Evolutionary conservation across 2,797 vertebrate genomes (phyloP), one percentile per base, ranked within the genome.

Genomic region (Heliangelus exortis): DNA sequence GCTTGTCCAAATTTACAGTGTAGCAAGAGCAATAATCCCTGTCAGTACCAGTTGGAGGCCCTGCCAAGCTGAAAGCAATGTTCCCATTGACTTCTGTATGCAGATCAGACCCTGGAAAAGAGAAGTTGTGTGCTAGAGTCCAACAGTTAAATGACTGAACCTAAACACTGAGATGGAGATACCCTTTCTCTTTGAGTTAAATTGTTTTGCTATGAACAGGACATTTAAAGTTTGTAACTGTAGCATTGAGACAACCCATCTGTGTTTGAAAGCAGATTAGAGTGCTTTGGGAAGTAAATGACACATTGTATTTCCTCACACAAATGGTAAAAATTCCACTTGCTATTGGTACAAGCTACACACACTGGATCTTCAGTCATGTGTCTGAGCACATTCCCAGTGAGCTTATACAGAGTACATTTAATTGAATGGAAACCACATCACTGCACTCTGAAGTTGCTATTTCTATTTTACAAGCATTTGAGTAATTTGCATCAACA

Each of bases 261-360:
- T 84, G 71, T 54, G 47, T 59, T 90, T 84, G 78, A 93, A 89
- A 83, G 78, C 65, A 91, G 66, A 89, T 88, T 69, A 81, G 43
- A 69, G 55, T 16, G 14, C 7, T 0, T 4, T 65, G 65, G 45
- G 81, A 93, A 85, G 79, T 76, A 82, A 94, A 84, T 16, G 59
- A 84, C 87, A 91, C 9, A 1, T 47, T 61, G 22, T 36, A 67
- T 66, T 91, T 73, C 48, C 88, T 67, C 43, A 91, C 55, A 33
- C 91, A 96, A 96, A 79, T n/a, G 41, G 89, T 88, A 83, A 84
- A 91, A 94, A 91, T 82, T 95, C 91, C 80, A 31, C 73, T 95
- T 91, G 41, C 34, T 73, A 1, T 45, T 55, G 71, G 91, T 90
- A 72, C 69, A 77, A 84, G 50, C 36, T 48, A 21, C 82, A 62